These are phyloP conservation scores for Sterrhoptilus dennistouni DNA, from an alignment of 2,113 vertebrate genomes.

Conservation along the genomic window DNA sequence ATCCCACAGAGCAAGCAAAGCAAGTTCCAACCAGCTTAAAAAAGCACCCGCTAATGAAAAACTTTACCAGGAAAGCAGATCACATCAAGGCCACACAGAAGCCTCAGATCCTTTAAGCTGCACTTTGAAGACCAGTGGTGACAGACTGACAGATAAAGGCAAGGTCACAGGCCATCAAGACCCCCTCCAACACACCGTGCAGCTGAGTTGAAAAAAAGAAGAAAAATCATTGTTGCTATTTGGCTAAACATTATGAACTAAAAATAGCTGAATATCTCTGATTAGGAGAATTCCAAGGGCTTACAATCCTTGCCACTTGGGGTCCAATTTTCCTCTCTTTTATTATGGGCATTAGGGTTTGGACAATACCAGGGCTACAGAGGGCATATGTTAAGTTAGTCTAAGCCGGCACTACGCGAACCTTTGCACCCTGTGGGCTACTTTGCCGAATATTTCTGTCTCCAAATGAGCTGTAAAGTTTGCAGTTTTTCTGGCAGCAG, in stretches of 20 bases:
- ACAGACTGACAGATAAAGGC: constrained; percentile 67
- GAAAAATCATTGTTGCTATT: constrained; percentile 80
- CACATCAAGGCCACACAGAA: constrained; percentile 66
- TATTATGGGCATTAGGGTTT: constrained; percentile 50
- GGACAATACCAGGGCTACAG: constrained; percentile 55
- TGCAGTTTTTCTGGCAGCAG: constrained; percentile 26
- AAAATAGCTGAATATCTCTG: constrained; percentile 68
- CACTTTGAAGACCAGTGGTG: constrained; percentile 66
- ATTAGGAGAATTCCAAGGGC: constrained; percentile 75
- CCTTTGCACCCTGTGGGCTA: constrained; percentile 58
- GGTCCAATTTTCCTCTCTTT: constrained; percentile 65
- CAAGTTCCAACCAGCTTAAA: constrained; percentile 49
- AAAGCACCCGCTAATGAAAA: constrained; percentile 66
- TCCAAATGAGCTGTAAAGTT: constrained; percentile 45
- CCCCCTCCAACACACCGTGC: constrained; percentile 53
- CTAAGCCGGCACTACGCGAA: constrained; percentile 38
- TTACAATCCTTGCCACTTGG: constrained; percentile 65
- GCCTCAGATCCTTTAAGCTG: constrained; percentile 65
- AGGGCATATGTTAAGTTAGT: constrained; percentile 68
- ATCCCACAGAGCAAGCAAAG: constrained; percentile 19
- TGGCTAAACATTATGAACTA: constrained; percentile 82
- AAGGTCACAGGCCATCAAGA: constrained; percentile 80
- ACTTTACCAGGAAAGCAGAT: constrained; percentile 63
- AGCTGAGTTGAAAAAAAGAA: constrained; percentile 62
- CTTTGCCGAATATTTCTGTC: constrained; percentile 16